These are phyloP conservation scores for Biston betularia DNA, from an alignment of 2,888 invertebrate genomes.

Conservation along the genomic window DNA sequence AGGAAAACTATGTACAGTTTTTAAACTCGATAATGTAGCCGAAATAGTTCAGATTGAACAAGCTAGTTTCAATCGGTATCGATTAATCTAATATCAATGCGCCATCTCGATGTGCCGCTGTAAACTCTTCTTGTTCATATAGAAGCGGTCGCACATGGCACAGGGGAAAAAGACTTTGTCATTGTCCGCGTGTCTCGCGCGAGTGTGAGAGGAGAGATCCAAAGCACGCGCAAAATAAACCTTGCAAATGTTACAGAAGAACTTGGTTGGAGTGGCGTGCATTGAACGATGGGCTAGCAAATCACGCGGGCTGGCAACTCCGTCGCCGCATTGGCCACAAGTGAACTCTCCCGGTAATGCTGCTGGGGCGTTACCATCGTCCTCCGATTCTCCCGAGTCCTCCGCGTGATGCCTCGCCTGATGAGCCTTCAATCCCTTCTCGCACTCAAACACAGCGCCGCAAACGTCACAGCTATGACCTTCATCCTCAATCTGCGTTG, in stretches of 20 bases:
- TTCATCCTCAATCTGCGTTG: slow-evolving; percentile 67
- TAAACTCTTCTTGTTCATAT: slow-evolving; percentile 84
- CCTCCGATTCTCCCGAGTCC: slow-evolving; percentile 73
- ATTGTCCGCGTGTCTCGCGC: slow-evolving; percentile 81
- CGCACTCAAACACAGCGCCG: slow-evolving; percentile 85
- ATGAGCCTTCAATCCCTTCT: slow-evolving; percentile 86
- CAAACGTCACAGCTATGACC: slow-evolving; percentile 86
- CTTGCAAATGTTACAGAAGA: slow-evolving; percentile 87
- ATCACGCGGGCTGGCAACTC: slow-evolving; percentile 83
- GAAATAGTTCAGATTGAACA: background rate
- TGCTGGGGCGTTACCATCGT: slow-evolving; percentile 65
- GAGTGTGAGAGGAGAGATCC: slow-evolving; percentile 79
- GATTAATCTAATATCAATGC: slow-evolving; percentile 68
- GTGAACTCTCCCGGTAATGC: slow-evolving; percentile 80
- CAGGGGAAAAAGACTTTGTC: slow-evolving; percentile 86
- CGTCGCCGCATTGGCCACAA: slow-evolving; percentile 85
- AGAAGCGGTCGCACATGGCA: slow-evolving; percentile 86
- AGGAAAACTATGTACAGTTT: slow-evolving; percentile 21
- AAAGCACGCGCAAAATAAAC: slow-evolving; percentile 79
- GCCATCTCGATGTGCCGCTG: slow-evolving; percentile 84
- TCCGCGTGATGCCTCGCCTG: slow-evolving; percentile 86
- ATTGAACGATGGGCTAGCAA: slow-evolving; percentile 85
- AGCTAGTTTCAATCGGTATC: slow-evolving; percentile 26
- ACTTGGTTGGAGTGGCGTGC: slow-evolving; percentile 81
- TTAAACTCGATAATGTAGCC: slow-evolving; percentile 1